Evolutionary conservation across 2,888 invertebrate species (phyloP).

Genomic region (Calameuta idolon): DNA sequence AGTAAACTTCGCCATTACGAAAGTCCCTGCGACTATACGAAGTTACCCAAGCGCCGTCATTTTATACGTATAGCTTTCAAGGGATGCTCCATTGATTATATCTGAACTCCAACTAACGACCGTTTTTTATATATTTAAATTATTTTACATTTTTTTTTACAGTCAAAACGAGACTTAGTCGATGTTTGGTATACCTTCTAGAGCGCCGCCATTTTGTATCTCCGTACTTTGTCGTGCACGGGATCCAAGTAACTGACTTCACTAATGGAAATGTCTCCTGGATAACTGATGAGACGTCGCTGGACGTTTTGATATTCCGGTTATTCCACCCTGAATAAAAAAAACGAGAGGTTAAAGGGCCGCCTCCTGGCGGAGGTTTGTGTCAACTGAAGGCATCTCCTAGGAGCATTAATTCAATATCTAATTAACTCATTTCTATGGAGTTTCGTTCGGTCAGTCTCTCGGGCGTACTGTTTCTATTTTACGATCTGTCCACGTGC

Average conservation of each 20-base stretch:
- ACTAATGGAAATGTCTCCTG: not conserved
- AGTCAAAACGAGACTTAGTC: not conserved
- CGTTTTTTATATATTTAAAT: not conserved
- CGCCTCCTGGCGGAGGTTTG: not conserved
- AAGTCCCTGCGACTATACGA: constrained; percentile 22
- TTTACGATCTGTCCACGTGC: constrained; percentile 41
- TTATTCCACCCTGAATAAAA: not conserved
- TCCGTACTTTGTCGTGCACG: not conserved
- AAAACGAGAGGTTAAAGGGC: not conserved
- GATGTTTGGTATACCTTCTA: not conserved
- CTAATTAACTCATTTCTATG: constrained; percentile 41
- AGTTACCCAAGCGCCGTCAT: constrained; percentile 2
- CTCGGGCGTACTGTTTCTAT: constrained; percentile 40
- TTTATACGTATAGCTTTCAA: not conserved
- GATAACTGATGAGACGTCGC: not conserved
- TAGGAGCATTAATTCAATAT: constrained; percentile 50
- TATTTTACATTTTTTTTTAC: not conserved
- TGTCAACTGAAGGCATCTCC: constrained; percentile 16
- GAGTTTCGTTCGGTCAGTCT: constrained; percentile 13
- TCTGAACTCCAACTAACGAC: too few species aligned
- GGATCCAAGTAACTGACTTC: not conserved
- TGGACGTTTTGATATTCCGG: not conserved
- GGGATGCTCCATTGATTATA: not conserved
- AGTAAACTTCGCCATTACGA: constrained; percentile 66
- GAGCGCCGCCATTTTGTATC: not conserved